These are phyloP conservation scores for Anadara kagoshimensis DNA, from an alignment of 1,140 invertebrate genomes.

Conservation along the genomic window DNA sequence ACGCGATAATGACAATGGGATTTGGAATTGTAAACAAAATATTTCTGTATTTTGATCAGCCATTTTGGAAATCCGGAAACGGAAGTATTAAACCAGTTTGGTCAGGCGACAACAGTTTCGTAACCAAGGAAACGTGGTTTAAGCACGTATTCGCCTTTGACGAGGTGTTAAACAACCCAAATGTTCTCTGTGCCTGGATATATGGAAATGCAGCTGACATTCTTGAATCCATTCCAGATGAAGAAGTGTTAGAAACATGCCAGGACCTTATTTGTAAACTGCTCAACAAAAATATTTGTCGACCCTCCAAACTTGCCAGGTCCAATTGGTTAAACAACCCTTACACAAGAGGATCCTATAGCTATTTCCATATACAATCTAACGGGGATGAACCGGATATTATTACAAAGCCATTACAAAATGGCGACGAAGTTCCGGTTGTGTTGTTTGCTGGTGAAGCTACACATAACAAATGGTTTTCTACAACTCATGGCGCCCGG, in stretches of 20 bases:
- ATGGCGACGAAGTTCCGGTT: slow-evolving; percentile 19
- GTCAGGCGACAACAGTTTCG: slow-evolving; percentile 45
- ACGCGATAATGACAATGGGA: slow-evolving; percentile 77
- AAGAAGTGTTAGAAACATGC: slow-evolving; percentile 81
- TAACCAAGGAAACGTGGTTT: slow-evolving; percentile 75
- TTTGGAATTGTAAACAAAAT: slow-evolving; percentile 85
- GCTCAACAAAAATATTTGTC: slow-evolving; percentile 75
- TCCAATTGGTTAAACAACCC: slow-evolving; percentile 89
- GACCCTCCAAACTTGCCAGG: slow-evolving; percentile 75
- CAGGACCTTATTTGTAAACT: slow-evolving; percentile 76
- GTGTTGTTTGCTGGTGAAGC: slow-evolving; percentile 56
- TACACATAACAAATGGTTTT: slow-evolving; percentile 42
- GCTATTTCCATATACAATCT: slow-evolving; percentile 37
- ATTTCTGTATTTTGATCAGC: slow-evolving; percentile 80
- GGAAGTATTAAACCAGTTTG: slow-evolving; percentile 76
- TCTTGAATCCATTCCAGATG: slow-evolving; percentile 83
- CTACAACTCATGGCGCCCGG: slow-evolving; percentile 53
- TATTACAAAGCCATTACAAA: slow-evolving; percentile 46
- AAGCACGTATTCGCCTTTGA: slow-evolving; percentile 81
- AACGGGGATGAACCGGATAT: slow-evolving; percentile 25
- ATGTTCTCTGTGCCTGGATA: slow-evolving; percentile 82
- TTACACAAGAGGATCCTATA: slow-evolving; percentile 88
- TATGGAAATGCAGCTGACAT: slow-evolving; percentile 81
- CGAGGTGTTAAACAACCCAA: slow-evolving; percentile 79
- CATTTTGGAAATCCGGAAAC: slow-evolving; percentile 76